Evolutionary conservation across 2,888 invertebrate genomes (phyloP), one percentile per base, ranked within the genome.

Genomic region (Cryptocheilus praepositus): DNA sequence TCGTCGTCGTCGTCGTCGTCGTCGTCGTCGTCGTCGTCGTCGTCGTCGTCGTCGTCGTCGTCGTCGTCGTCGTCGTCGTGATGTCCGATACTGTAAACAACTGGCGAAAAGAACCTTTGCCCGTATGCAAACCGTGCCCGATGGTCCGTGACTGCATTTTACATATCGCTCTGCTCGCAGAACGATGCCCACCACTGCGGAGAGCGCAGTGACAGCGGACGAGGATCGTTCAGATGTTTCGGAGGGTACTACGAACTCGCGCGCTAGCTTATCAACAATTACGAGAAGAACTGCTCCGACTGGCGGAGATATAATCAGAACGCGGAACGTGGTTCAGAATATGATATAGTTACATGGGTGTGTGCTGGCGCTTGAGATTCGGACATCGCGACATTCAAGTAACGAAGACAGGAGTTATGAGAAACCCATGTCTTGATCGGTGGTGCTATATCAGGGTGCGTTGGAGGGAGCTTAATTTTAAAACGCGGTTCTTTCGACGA

Each of bases 1-100:
- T 19, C 57, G 28, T 51, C 44, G 15, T 68, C 74, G 64, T 57
- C 54, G 8, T 59, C 62, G 55, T 71, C 57, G n/a, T 18, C 67
- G 73, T 61, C 65, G 64, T 61, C 18, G 18, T 25, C 25, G 25
- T 25, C 25, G 15, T 19, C 57, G 28, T 51, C 44, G 15, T 68
- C 74, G 64, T 57, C 28, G 45, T 22, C 54, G 8, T 59, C 62
- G 55, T 71, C 57, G n/a, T 18, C 67, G 73, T 61, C 65, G 64
- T 61, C 18, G 18, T 25, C 25, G 25, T 25, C 25, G 15, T 19
- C 57, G 28, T 51, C 44, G 15, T 68, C 74, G 64, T 57, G 67
- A 64, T 69, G 66, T 60, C 58, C 76, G 65, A 78, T 76, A 78
- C 71, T 71, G 76, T 80, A 79, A 79, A 80, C 76, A 76, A 74